Evolutionary conservation across 2,888 invertebrate species (phyloP), one percentile per base, ranked within the genome.

Genomic region (Lycocerus yunnanus): DNA sequence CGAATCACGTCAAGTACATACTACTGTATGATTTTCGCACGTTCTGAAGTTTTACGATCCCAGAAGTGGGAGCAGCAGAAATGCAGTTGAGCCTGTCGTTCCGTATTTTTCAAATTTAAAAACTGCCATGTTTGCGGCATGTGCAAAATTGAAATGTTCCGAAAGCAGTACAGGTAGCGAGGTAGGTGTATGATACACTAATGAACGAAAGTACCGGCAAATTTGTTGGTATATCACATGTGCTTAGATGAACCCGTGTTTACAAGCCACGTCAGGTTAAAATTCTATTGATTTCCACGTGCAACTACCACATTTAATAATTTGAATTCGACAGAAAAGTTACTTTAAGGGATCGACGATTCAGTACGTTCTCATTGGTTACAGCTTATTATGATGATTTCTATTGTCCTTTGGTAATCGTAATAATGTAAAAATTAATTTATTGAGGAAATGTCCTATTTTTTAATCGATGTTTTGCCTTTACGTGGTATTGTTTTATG

Each of bases 181-280:
- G 43, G n/a, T 43, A 43, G 43, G n/a, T 43, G 16, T 63, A 20
- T 18, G 11, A 20, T 14, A 20, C 43, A 70, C 69, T 70, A 70
- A 70, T 70, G 69, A 65, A 63, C 69, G 43, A 63, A 70, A 24
- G 20, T 66, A 27, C 43, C 24, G 66, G 24, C 61, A 20, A 63
- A 68, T 61, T 74, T 67, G 74, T 58, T 65, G 65, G 71, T 66
- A 43, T 43, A 68, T 74, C 74, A 71, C 74, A 74, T 74, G 71
- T 71, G 71, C 74, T 68, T 71, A 71, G 71, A 72, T 68, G 68
- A 67, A 71, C 72, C 78, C 73, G 68, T 73, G 68, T 71, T 69
- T 73, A 66, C 72, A 65, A 67, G 69, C 69, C 72, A 72, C 73
- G 73, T 70, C 71, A 75, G 68, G 73, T 75, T 71, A 71, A 75